Evolutionary conservation across 2,113 vertebrate species (phyloP).

Genomic region (Setophaga petechia): DNA sequence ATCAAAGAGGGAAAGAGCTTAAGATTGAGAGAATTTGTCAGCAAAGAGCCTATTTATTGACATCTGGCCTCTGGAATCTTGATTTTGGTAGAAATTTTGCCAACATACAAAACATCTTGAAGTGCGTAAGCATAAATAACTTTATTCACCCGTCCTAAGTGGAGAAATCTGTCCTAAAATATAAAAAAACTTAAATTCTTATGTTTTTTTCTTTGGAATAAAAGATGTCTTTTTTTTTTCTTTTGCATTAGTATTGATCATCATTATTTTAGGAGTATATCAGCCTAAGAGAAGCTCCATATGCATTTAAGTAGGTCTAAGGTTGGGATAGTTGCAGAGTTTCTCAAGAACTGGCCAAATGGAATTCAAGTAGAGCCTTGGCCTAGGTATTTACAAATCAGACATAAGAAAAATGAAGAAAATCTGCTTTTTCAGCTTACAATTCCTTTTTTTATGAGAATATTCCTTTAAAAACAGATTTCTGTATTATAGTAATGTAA

Average conservation of each 20-base stretch:
- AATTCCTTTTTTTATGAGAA: not conserved
- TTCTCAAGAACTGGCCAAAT: not conserved
- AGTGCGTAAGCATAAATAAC: not conserved
- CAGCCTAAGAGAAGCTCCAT: not conserved
- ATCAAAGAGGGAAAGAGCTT: not conserved
- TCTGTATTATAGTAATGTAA: not conserved
- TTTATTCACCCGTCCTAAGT: not conserved
- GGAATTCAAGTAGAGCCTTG: not conserved
- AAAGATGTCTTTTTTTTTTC: not conserved
- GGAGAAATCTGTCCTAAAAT: not conserved
- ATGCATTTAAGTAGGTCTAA: not conserved
- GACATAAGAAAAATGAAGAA: not conserved
- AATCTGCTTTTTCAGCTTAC: not conserved
- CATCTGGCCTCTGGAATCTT: not conserved
- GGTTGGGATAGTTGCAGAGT: not conserved
- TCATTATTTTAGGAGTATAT: not conserved
- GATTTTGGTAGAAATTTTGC: not conserved
- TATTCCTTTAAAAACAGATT: not conserved
- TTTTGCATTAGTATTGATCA: not conserved
- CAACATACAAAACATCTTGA: not conserved
- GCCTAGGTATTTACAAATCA: not conserved
- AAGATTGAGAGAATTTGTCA: not conserved
- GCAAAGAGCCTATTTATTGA: not conserved
- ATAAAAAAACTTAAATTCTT: not conserved
- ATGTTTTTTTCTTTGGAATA: not conserved